Conservation (phyloP, 1,140 invertebrate species). For the Diorhabda elongata region DNA sequence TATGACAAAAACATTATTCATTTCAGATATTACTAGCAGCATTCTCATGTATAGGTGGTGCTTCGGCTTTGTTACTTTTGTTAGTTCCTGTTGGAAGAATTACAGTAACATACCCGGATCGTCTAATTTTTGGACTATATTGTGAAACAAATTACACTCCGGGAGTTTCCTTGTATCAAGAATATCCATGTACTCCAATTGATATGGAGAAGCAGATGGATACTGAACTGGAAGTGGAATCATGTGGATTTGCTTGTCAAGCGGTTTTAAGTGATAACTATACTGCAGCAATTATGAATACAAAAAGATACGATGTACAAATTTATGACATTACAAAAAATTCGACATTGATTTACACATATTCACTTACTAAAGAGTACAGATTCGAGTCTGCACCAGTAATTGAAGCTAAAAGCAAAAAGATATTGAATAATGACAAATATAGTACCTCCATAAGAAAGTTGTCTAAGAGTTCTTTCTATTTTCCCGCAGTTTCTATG, state of each 20-base stretch:
- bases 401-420: conserved; percentile 53
- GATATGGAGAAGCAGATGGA: conserved; percentile 46
- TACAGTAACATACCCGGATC: conserved; percentile 58
- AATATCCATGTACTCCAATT: conserved; percentile 56
- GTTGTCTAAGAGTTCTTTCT: conserved; percentile 53
- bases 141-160: conserved; percentile 49
- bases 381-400: conserved; percentile 37
- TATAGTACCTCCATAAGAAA: conserved; percentile 56
- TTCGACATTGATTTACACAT: conserved; percentile 47
- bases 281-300: conserved; percentile 48
- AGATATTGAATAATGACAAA: conserved; percentile 55
- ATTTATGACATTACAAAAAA: conserved; percentile 49
- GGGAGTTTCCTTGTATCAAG: conserved; percentile 50
- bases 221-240: conserved; percentile 49
- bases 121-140: conserved; percentile 55
- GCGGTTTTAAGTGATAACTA: conserved; percentile 50
- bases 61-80: conserved; percentile 62
- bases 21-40: conserved; percentile 63
- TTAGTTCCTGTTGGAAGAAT: conserved; percentile 68
- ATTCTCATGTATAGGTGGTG: conserved; percentile 64
- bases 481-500: conserved; percentile 55
- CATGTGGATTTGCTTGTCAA: conserved; percentile 59
- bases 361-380: conserved; percentile 42
- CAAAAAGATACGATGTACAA: conserved; percentile 54
- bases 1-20: not conserved